Conservation (phyloP, 2,888 invertebrate species). For the Philereme vetulata region DNA sequence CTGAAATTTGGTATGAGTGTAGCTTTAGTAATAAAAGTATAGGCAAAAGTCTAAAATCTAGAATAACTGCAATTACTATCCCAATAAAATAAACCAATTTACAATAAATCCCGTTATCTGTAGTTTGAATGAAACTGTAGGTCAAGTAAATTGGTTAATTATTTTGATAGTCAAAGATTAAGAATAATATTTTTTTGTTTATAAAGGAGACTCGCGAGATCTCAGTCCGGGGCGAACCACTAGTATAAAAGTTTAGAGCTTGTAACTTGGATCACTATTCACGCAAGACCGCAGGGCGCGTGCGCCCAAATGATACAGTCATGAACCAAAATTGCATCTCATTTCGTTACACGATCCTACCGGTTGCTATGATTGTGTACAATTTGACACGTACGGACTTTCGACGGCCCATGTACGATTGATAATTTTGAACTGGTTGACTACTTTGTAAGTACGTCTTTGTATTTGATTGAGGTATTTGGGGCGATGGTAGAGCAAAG, state of each 20-base stretch:
- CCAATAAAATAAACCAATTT: too few relatives aligned
- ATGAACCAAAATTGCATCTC: conserved; percentile 75
- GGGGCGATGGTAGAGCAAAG: not conserved
- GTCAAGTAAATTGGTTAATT: too few relatives aligned
- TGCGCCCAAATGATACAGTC: conserved; percentile 69
- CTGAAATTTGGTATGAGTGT: too few relatives aligned
- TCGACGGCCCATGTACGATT: conserved; percentile 42
- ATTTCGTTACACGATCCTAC: conserved; percentile 66
- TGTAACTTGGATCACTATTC: conserved; percentile 41
- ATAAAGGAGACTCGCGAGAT: too few relatives aligned
- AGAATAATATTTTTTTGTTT: too few relatives aligned
- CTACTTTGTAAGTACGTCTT: conserved; percentile 27
- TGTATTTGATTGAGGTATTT: conserved; percentile 12
- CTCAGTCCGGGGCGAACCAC: too few relatives aligned
- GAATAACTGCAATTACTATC: too few relatives aligned
- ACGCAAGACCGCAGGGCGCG: conserved; percentile 59
- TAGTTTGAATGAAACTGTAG: too few relatives aligned
- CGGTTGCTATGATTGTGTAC: conserved; percentile 69
- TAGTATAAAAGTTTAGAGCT: conserved; percentile 11
- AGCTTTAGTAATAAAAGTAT: too few relatives aligned
- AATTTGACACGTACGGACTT: conserved; percentile 58
- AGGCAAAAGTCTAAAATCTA: too few relatives aligned
- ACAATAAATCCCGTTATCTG: too few relatives aligned
- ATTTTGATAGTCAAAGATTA: too few relatives aligned
- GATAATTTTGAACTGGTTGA: conserved; percentile 27